Percentiles rank a stretch among this genome's conserved stretches.
Evolutionary conservation across 2,797 vertebrate genomes (phyloP).

Genomic region (Chloroceryle amazona): DNA sequence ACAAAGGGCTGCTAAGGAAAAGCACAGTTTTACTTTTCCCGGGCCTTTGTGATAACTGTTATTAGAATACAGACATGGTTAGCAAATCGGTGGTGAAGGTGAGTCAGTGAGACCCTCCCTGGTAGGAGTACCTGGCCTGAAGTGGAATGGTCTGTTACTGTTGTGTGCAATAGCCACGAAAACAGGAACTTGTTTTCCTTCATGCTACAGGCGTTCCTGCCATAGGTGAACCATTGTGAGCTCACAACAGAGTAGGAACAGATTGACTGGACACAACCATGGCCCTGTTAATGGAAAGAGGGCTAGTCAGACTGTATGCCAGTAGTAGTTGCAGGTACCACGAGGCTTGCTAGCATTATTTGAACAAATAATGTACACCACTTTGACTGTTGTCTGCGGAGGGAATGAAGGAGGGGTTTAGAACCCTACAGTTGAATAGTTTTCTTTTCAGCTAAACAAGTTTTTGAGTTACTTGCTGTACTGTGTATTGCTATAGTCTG

Average conservation of each 20-base stretch:
- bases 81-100: neutral
- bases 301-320: neutral
- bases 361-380: neutral
- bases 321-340: neutral
- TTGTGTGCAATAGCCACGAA: accelerated
- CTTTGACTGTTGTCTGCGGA: neutral
- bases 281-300: neutral
- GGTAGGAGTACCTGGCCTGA: neutral
- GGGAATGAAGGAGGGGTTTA: neutral
- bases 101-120: neutral
- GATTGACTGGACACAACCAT: neutral
- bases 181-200: neutral
- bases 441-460: neutral
- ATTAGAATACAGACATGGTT: neutral
- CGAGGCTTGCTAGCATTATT: neutral
- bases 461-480: neutral
- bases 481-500: neutral
- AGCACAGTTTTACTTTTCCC: neutral
- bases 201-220: accelerated
- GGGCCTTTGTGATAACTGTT: neutral
- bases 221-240: neutral
- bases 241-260: neutral
- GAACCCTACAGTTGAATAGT: neutral
- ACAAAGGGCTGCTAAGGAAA: neutral
- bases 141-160: neutral